Evolutionary conservation across 2,888 invertebrate species (phyloP), one percentile per base, ranked within the genome.

Genomic region (Biston betularia): DNA sequence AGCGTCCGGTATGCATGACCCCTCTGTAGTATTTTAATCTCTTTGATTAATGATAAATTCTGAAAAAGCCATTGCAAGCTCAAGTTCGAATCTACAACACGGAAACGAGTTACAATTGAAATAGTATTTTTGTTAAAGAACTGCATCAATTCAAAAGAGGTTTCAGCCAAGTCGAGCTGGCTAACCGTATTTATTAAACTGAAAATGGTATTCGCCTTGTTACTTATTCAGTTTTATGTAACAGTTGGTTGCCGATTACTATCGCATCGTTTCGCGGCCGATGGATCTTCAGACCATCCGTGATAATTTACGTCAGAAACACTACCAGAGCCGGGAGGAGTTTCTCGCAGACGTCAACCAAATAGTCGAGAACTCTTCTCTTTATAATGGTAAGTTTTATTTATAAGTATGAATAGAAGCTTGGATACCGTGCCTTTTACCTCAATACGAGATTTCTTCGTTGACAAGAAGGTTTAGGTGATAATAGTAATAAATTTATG

Each of bases 271-370:
- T 33, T 96, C 96, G 52, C 95, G 97, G 64, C 99, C 99, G 0
- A 99, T 99, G 98, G 99, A 99, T 87, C 94, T 99, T 60, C 99
- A 99, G 88, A 98, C 97, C 0, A 99, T 99, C 78, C 94, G 99
- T 48, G 99, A 98, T 77, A 97, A 97, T 84, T 90, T 98, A 15
- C 94, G 98, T 0, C 96, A 97, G 84, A 97, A 97, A 77, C 97
- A 97, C 77, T 99, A 99, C 86, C 98, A 98, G 81, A 98, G 97
- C 75, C 95, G 99, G n/a, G 98, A 98, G 85, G 98, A 98, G 76
- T 99, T 99, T 88, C 92, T 99, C 0, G 96, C 97, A 0, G 99
- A 99, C 89, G 97, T 99, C 1, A 97, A 98, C 89, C 98, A 98
- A 88, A 99, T 99, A 75, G 97, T 98, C 0, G 98, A 98, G 82